Evolutionary conservation across 1,140 invertebrate species (phyloP).

Genomic region (Amyelois transitella): DNA sequence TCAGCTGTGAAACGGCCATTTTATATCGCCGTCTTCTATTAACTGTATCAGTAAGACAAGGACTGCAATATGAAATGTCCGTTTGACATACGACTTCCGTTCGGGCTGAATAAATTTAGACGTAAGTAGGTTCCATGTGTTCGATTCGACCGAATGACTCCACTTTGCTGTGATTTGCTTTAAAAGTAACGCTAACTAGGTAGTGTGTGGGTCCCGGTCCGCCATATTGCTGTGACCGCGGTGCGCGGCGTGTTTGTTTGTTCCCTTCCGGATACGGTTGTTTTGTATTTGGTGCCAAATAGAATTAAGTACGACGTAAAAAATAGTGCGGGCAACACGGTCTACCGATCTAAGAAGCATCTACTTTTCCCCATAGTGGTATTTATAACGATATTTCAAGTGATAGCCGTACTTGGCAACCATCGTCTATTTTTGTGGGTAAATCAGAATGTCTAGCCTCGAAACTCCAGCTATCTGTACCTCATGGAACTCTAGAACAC

Average conservation of each 20-base stretch:
- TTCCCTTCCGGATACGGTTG: conserved; percentile 9
- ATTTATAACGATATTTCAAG: too few species aligned
- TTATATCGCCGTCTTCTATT: too few species aligned
- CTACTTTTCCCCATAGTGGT: too few species aligned
- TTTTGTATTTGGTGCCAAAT: conserved; percentile 42
- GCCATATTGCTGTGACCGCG: not conserved
- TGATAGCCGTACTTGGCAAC: too few species aligned
- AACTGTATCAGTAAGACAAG: too few species aligned
- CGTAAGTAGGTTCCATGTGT: not conserved
- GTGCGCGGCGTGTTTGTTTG: not conserved
- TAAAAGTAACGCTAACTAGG: not conserved
- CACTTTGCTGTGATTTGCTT: conserved; percentile 22
- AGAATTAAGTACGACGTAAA: conserved; percentile 15
- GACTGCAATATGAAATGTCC: too few species aligned
- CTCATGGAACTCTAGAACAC: too few species aligned
- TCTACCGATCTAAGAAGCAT: not conserved
- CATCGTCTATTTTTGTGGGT: too few species aligned
- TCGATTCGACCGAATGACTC: conserved; percentile 9
- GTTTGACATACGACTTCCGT: too few species aligned
- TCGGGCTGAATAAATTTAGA: too few species aligned
- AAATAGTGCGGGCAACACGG: not conserved
- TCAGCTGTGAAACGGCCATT: not conserved
- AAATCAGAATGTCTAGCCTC: too few species aligned
- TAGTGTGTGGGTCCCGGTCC: not conserved
- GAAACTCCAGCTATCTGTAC: too few species aligned